Evolutionary conservation across 2,888 invertebrate species (phyloP).

Genomic region (Cremastobaeus sp.): DNA sequence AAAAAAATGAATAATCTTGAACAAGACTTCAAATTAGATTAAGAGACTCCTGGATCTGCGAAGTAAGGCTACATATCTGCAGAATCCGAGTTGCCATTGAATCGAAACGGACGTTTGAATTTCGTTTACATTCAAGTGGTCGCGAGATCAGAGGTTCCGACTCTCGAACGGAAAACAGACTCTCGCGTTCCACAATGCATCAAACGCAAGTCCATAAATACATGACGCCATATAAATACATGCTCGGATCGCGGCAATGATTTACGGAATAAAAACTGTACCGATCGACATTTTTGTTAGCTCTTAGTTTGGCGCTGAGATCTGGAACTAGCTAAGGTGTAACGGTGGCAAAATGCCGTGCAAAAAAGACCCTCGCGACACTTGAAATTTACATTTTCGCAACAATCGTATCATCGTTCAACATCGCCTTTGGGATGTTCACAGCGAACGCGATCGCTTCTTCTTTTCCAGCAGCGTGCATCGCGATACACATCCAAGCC

Average conservation of each 20-base stretch:
- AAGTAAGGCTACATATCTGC: too few species aligned
- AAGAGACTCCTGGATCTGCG: too few species aligned
- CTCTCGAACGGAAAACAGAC: conserved; percentile 33
- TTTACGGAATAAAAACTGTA: conserved; percentile 44
- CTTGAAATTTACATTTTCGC: conserved; percentile 56
- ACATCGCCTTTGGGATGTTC: conserved; percentile 54
- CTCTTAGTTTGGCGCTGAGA: too few species aligned
- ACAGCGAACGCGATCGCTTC: conserved; percentile 53
- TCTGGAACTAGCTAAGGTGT: conserved; percentile 10
- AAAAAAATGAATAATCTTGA: too few species aligned
- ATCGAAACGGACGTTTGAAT: conserved; percentile 24
- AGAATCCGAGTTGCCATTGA: too few species aligned
- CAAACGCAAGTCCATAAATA: conserved; percentile 55
- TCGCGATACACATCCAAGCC: conserved; percentile 57
- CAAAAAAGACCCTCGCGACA: conserved; percentile 39
- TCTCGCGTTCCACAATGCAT: conserved; percentile 31
- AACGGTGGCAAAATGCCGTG: conserved; percentile 40
- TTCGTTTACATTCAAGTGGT: conserved; percentile 37
- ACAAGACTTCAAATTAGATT: too few species aligned
- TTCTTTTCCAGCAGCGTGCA: conserved; percentile 53
- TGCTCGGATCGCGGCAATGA: conserved; percentile 29
- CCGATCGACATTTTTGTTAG: background rate
- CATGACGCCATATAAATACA: conserved; percentile 31
- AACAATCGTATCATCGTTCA: conserved; percentile 61
- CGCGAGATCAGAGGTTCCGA: conserved; percentile 43